Percentiles rank a stretch among this genome's conserved stretches.
phyloP scores from a whole-genome alignment of 2,888 invertebrate species.

The Acleris emargana region DNA sequence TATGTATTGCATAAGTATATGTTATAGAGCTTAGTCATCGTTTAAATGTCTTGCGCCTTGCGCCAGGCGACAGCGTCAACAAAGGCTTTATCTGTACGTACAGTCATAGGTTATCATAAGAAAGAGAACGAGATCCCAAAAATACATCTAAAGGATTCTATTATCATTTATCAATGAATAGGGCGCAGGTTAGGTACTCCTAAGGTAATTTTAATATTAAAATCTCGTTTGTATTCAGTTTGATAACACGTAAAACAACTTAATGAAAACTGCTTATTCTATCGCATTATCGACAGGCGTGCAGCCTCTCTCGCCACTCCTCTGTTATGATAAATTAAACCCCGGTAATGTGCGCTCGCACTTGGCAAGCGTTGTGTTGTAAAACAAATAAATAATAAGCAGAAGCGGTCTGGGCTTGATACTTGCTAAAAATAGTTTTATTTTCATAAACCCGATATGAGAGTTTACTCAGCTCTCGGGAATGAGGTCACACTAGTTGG shows the following conservation, averaged over 20 bases:
- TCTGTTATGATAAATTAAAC: constrained; percentile 30
- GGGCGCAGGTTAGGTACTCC: too few relatives aligned
- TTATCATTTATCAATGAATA: too few relatives aligned
- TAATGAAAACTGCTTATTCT: constrained; percentile 17
- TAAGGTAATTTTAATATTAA: background rate
- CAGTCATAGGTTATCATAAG: too few relatives aligned
- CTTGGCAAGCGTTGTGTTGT: constrained; percentile 70
- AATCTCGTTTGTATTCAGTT: background rate
- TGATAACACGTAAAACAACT: constrained; percentile 3
- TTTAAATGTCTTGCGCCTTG: too few relatives aligned
- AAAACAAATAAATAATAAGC: constrained; percentile 76
- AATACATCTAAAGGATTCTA: too few relatives aligned
- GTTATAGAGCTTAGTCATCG: too few relatives aligned
- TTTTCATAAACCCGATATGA: constrained; percentile 78
- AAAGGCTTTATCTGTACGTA: too few relatives aligned
- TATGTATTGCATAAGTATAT: too few relatives aligned
- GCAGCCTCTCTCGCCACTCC: constrained; percentile 36
- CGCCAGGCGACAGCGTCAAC: too few relatives aligned
- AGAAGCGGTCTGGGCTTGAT: constrained; percentile 65
- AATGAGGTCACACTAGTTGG: constrained; percentile 80
- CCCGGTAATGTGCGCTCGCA: constrained; percentile 50
- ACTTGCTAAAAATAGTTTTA: constrained; percentile 75
- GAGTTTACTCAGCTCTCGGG: constrained; percentile 75
- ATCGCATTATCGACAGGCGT: constrained; percentile 47
- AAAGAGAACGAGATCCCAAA: too few relatives aligned